These are phyloP conservation scores for Pegoplata infirma DNA, from an alignment of 2,888 invertebrate genomes.

Conservation along the genomic window DNA sequence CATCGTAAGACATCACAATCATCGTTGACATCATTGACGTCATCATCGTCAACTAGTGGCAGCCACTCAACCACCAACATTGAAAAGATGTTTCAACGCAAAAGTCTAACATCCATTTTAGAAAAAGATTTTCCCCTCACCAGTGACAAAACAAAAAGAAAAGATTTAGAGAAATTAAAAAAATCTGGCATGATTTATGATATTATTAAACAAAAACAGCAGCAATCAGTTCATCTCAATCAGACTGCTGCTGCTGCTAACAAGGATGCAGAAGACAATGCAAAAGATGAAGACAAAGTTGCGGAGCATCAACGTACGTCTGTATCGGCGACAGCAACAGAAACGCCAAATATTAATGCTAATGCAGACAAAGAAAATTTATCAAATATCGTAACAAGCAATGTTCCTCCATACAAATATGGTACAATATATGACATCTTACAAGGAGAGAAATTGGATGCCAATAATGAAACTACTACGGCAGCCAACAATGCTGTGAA, in stretches of 20 bases:
- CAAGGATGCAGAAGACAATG: neutral
- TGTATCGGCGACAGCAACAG: conserved; percentile 2
- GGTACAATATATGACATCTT: conserved; percentile 78
- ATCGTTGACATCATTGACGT: conserved; percentile 8
- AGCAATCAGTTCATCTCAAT: no score
- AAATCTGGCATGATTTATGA: conserved; percentile 76
- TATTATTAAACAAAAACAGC: conserved; percentile 73
- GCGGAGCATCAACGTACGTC: neutral
- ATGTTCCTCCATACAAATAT: conserved; percentile 69
- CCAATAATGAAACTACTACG: conserved; percentile 36
- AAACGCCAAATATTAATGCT: conserved; percentile 5
- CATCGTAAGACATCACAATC: conserved; percentile 76
- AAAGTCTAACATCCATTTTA: conserved; percentile 74
- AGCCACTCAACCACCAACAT: conserved; percentile 15
- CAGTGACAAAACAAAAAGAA: conserved; percentile 41
- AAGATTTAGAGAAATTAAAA: conserved; percentile 63
- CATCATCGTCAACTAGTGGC: neutral
- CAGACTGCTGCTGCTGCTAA: neutral
- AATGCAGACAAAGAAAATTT: conserved; percentile 40
- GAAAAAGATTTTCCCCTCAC: conserved; percentile 68
- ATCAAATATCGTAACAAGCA: conserved; percentile 59
- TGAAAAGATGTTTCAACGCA: conserved; percentile 74
- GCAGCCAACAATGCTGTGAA: neutral
- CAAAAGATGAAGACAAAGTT: neutral
- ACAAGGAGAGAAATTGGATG: conserved; percentile 72